Evolutionary conservation across 2,888 invertebrate species (phyloP).

Genomic region (Strigamia transsilvanica): DNA sequence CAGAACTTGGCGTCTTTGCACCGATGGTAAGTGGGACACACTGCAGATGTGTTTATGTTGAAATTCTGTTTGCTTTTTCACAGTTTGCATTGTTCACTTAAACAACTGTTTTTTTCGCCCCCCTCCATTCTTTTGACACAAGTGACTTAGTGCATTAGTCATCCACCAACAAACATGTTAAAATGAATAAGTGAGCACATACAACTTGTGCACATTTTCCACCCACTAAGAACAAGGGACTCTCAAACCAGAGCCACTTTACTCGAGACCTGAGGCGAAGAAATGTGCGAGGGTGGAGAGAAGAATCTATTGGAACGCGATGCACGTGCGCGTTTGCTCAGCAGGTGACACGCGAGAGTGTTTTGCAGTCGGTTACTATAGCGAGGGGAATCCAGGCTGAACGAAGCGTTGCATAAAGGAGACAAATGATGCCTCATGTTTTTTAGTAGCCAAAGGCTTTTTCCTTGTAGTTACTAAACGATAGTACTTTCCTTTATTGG

Average conservation of each 20-base stretch:
- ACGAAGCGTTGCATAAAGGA: conserved; percentile 33
- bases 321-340: conserved; percentile 49
- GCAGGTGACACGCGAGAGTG: conserved; percentile 40
- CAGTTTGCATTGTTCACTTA: too few relatives aligned
- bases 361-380: conserved; percentile 35
- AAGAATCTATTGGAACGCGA: conserved; percentile 43
- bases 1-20: too few relatives aligned
- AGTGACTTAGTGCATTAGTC: neutral
- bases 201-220: conserved; percentile 6
- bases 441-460: conserved; percentile 39
- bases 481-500: neutral
- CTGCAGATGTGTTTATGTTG: too few relatives aligned
- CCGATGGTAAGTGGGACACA: too few relatives aligned
- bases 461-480: neutral
- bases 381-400: neutral
- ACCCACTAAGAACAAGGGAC: neutral
- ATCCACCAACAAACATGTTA: conserved; percentile 14
- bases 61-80: too few relatives aligned
- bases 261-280: conserved; percentile 1
- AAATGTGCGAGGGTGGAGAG: neutral
- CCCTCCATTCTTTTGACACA: neutral
- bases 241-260: conserved; percentile 48
- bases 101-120: neutral
- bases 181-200: conserved; percentile 18
- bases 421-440: conserved; percentile 24